A percentile compares a stretch with the other conserved stretches of the same genome.
phyloP scores from a whole-genome alignment of 2,888 invertebrate species.

The Odontocolon sp. region DNA sequence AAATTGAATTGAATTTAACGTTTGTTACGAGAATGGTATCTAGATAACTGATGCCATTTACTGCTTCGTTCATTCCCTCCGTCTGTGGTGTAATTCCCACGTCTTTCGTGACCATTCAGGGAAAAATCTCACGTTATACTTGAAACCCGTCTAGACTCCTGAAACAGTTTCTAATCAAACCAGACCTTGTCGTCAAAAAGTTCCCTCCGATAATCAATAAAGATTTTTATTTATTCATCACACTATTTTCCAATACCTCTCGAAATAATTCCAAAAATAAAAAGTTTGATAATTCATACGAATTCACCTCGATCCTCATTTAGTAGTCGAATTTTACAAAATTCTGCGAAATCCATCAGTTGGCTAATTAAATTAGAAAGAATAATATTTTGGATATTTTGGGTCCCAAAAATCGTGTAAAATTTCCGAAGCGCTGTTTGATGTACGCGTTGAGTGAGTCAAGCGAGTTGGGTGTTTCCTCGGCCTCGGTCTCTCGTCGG shows the following conservation, averaged over 20 bases:
- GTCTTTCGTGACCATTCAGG: constrained; percentile 47
- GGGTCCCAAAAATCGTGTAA: not conserved
- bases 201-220: too few species aligned
- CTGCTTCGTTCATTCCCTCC: too few species aligned
- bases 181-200: too few species aligned
- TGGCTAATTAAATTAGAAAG: not conserved
- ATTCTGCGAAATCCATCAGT: not conserved
- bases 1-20: too few species aligned
- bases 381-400: not conserved
- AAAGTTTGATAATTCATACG: too few species aligned
- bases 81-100: constrained; percentile 6
- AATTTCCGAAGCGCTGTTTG: not conserved
- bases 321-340: not conserved
- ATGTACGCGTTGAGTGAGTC: constrained; percentile 39
- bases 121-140: constrained; percentile 41
- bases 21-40: too few species aligned
- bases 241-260: too few species aligned
- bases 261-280: not conserved
- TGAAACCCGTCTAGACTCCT: constrained; percentile 44
- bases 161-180: not conserved
- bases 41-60: too few species aligned
- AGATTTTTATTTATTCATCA: too few species aligned
- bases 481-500: constrained; percentile 25
- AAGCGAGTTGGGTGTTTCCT: constrained; percentile 56
- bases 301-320: too few species aligned